Base-by-base conservation (phyloP, 2,113 vertebrate genomes). In the Cranoglanis bouderius region DNA sequence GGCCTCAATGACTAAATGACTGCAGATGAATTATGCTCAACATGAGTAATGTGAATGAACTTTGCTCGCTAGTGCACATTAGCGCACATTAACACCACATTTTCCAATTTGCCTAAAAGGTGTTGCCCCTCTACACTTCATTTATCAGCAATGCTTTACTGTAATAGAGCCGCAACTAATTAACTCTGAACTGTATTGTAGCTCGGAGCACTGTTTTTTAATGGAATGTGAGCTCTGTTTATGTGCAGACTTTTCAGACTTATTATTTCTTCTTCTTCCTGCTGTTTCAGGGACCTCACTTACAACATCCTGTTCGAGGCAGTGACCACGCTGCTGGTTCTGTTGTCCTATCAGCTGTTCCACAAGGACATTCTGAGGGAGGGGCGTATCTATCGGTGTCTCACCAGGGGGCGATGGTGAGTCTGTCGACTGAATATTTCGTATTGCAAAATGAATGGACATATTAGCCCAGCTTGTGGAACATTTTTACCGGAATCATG, bases 301-400 rank as follows among this genome's bases (percentile, higher is more conserved):
- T 99, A 99, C 90, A 97, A 96, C 94, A 98, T 99, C 94, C 97
- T 98, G 85, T 95, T 99, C 91, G 98, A 99, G 93, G 97, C 98
- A 0, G 96, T 99, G 89, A 98, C 98, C 29, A 96, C 96, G 0
- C 95, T 99, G 82, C 93, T 99, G 4, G 95, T 98, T 35, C 97
- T 99, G 92, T 96, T 99, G 84, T 99, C 98, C 92, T 98, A 97
- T 92, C 98, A 99, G 29, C 96, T 99, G 87, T 98, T 98, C 94
- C 96, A 96, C 90, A 99, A 99, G 94, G 97, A 99, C 89, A 97
- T 99, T 90, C 95, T 98, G 12, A 94, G 97, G 43, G 96, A 98
- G 84, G 97, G 97, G 87, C 89, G 96, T 74, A 95, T 97, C 88
- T 98, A 98, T 93, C 96, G 95, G 90, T 97, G 97, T 93, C 93